These are phyloP conservation scores for Chromobotia macracanthus DNA, from an alignment of 2,797 vertebrate genomes.

Conservation along the genomic window DNA sequence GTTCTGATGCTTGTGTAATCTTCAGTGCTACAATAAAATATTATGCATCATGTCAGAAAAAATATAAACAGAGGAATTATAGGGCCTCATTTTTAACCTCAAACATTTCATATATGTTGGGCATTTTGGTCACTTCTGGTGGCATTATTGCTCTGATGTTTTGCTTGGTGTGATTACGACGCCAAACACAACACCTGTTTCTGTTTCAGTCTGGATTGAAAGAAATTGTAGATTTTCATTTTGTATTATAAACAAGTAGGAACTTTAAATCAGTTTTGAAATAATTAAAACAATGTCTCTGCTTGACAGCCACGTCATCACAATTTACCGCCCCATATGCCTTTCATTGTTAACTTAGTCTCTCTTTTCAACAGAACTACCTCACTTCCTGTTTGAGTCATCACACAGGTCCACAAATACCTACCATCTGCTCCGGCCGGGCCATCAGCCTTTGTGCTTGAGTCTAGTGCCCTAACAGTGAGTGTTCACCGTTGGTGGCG, in stretches of 20 bases:
- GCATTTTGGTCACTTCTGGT: too few relatives aligned
- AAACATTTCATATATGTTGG: too few relatives aligned
- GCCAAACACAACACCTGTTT: background rate
- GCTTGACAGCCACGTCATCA: constrained; percentile 1
- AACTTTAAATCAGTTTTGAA: background rate
- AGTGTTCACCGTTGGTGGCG: constrained; percentile 59
- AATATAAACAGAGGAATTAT: too few relatives aligned
- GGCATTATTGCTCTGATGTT: too few relatives aligned
- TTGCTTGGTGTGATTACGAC: too few relatives aligned
- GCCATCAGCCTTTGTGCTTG: constrained; percentile 36
- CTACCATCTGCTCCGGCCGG: constrained; percentile 58
- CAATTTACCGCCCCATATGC: background rate
- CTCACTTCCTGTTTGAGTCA: constrained; percentile 41
- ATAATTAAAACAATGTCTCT: background rate
- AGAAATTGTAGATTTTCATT: background rate
- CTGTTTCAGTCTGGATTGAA: background rate
- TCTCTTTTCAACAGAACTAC: constrained; percentile 37
- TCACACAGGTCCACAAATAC: constrained; percentile 46
- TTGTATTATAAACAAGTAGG: background rate
- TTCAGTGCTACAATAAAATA: background rate
- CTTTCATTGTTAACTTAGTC: constrained; percentile 3
- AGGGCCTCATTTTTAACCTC: too few relatives aligned
- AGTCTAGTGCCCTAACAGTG: constrained; percentile 44
- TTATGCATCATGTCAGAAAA: background rate
- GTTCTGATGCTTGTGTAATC: background rate